These are phyloP conservation scores for Ischnura elegans DNA, from an alignment of 2,888 invertebrate genomes.

Conservation along the genomic window DNA sequence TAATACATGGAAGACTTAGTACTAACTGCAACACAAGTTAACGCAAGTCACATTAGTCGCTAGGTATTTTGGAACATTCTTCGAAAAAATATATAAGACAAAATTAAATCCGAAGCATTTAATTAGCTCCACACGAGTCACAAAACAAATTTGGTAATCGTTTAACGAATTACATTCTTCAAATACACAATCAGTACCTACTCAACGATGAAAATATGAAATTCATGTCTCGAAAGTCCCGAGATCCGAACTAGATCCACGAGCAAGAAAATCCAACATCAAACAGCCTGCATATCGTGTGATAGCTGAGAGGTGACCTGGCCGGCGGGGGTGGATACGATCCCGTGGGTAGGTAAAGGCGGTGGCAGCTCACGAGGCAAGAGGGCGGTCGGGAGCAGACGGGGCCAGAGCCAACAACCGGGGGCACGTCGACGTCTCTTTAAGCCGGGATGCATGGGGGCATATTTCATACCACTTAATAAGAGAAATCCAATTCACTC, in stretches of 20 bases:
- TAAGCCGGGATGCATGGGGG: conserved; percentile 35
- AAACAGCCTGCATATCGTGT: neutral
- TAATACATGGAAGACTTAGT: too few relatives aligned
- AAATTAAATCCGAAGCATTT: too few relatives aligned
- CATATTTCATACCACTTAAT: conserved; percentile 46
- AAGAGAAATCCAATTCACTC: conserved; percentile 53
- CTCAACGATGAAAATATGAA: neutral
- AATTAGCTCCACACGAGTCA: too few relatives aligned
- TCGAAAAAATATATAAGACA: too few relatives aligned
- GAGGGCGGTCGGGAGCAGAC: neutral
- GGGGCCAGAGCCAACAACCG: conserved; percentile 15
- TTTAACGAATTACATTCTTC: too few relatives aligned
- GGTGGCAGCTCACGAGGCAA: neutral
- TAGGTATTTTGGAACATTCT: too few relatives aligned
- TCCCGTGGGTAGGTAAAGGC: neutral
- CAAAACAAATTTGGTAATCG: too few relatives aligned
- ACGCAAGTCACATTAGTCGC: too few relatives aligned
- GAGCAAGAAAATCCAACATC: neutral
- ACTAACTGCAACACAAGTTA: too few relatives aligned
- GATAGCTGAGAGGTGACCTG: neutral
- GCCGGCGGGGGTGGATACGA: neutral
- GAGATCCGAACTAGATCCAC: too few relatives aligned
- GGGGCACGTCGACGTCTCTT: conserved; percentile 35
- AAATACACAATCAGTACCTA: neutral
- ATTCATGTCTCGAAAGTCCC: neutral